phyloP scores from a whole-genome alignment of 1,140 invertebrate species.

The Bacillus rossius region DNA sequence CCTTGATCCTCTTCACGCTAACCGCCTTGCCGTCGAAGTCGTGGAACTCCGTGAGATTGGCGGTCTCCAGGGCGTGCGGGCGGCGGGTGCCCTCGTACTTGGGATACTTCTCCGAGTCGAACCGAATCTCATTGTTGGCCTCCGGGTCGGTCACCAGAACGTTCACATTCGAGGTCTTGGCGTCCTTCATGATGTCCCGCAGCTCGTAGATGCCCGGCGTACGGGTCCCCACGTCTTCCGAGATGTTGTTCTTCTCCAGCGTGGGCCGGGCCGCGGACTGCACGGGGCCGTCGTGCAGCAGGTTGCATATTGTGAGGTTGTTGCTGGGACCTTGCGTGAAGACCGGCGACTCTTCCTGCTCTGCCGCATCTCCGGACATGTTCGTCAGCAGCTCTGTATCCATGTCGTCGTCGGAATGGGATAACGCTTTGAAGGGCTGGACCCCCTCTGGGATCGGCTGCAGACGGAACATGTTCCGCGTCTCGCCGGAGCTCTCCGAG shows the following conservation, averaged over 20 bases:
- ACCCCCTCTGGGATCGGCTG: slow-evolving; percentile 23
- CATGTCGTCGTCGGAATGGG: slow-evolving; percentile 32
- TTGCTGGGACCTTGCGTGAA: too few species aligned
- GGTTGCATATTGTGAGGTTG: too few species aligned
- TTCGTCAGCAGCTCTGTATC: slow-evolving; percentile 30
- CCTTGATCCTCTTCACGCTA: slow-evolving; percentile 45
- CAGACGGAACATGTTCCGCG: slow-evolving; percentile 11
- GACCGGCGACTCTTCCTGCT: too few species aligned
- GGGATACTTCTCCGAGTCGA: slow-evolving; percentile 59
- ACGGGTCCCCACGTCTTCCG: slow-evolving; percentile 15
- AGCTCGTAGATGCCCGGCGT: slow-evolving; percentile 29
- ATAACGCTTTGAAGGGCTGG: slow-evolving; percentile 18
- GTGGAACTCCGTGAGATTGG: slow-evolving; percentile 42
- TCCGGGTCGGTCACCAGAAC: slow-evolving; percentile 49
- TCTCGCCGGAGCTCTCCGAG: slow-evolving; percentile 22
- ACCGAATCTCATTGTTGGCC: slow-evolving; percentile 50
- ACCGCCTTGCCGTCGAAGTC: slow-evolving; percentile 44
- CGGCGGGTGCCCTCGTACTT: slow-evolving; percentile 40
- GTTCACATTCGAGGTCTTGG: slow-evolving; percentile 59
- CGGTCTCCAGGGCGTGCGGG: slow-evolving; percentile 39
- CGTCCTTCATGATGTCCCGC: slow-evolving; percentile 56
- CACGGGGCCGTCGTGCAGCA: too few species aligned
- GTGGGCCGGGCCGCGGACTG: not conserved
- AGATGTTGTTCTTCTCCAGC: slow-evolving; percentile 27
- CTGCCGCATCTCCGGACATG: not conserved